Evolutionary conservation across 2,888 invertebrate species (phyloP), one percentile per base, ranked within the genome.

Genomic region (Brachylomia viminalis): DNA sequence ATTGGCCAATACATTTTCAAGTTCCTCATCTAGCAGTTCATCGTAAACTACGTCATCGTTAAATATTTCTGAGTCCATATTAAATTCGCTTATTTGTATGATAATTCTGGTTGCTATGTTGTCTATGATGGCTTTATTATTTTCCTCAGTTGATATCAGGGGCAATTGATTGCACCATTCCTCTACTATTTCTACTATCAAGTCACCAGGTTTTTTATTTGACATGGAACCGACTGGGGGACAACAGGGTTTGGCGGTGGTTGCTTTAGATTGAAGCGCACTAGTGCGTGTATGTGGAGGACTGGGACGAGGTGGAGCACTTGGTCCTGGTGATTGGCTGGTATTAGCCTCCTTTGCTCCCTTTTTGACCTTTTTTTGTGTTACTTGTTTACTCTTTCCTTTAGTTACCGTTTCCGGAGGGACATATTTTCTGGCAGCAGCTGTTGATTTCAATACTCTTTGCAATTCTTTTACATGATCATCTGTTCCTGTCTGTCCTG

Each of bases 121-220:
- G 45, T 92, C 91, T 88, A 86, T 92, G 10, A 92, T 82, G 3
- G 75, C 75, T 76, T 87, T 86, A 1, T 92, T 91, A 76, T 89
- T 78, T 49, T 84, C 66, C 42, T 87, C 88, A 17, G 81, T 80
- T 8, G 82, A 83, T 42, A 82, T 69, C 1, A 95, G 66, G 10
- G 93, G 94, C 62, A 95, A 67, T 79, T 90, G 79, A n/a, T 88
- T 77, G 79, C 94, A 94, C 95, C 95, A 95, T 10, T 80, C 75
- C 67, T 93, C 90, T 11, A 95, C 91, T 45, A 90, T 86, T 75
- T 92, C 90, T 66, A 92, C 78, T n/a, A 94, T 90, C 10, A 91
- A 66, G 33, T 94, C 94, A 17, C 88, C 89, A n/a, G 93, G 86
- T 76, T 89, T 92, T 85, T 90, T 91, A 42, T 80, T 77, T 33